These are phyloP conservation scores for Poecilobothrus nobilitatus DNA, from an alignment of 2,888 invertebrate species.

Conservation along the genomic window DNA sequence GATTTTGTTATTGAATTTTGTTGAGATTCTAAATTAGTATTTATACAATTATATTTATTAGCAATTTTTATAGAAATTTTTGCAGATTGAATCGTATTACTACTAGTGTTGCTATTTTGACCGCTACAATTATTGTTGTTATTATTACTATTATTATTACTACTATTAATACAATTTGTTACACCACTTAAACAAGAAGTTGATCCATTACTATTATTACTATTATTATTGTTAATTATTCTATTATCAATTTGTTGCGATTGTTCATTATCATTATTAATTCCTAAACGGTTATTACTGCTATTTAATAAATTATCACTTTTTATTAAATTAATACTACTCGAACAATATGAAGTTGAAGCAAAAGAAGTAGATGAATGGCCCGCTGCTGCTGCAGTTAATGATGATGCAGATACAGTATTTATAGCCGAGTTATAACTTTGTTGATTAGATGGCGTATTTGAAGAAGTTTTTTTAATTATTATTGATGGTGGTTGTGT, in stretches of 20 bases:
- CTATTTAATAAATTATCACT: constrained; percentile 11
- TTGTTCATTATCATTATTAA: constrained; percentile 1
- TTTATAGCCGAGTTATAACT: not conserved
- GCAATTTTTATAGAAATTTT: constrained; percentile 12
- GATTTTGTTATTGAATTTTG: not conserved
- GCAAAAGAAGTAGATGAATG: not conserved
- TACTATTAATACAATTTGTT: constrained; percentile 23
- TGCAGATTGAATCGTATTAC: not conserved
- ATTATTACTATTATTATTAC: constrained; percentile 19
- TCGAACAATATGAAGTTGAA: not conserved
- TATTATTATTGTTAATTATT: constrained; percentile 24
- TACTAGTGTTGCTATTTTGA: constrained; percentile 16
- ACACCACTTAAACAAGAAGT: constrained; percentile 15
- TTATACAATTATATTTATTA: constrained; percentile 10
- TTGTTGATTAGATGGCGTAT: constrained; percentile 11
- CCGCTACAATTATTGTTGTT: constrained; percentile 19
- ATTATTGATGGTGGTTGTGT: not conserved
- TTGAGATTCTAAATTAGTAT: constrained; percentile 8
- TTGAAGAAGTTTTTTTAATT: not conserved
- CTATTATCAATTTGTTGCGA: constrained; percentile 13
- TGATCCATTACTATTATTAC: constrained; percentile 9
- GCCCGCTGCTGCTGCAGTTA: not conserved
- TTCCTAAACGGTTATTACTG: constrained; percentile 14
- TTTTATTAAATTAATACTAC: constrained; percentile 3
- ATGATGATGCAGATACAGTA: not conserved